These are phyloP conservation scores for Tetramorium parvispinum DNA, from an alignment of 1,140 invertebrate species.

Conservation along the genomic window DNA sequence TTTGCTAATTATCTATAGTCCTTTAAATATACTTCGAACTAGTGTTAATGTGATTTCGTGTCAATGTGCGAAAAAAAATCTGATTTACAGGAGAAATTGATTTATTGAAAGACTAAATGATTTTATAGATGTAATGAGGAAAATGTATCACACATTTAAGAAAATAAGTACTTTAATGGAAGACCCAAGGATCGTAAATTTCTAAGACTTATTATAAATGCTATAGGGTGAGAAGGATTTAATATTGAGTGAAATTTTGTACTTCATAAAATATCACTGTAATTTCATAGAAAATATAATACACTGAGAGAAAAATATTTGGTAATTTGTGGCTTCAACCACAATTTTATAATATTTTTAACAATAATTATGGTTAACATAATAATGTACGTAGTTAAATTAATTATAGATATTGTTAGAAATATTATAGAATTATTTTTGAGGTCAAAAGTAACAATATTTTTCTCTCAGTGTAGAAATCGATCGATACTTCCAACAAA, in stretches of 20 bases:
- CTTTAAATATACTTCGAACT: not conserved
- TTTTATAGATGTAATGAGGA: not conserved
- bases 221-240: not conserved
- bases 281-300: not conserved
- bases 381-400: too few relatives aligned
- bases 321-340: too few relatives aligned
- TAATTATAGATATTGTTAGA: too few relatives aligned
- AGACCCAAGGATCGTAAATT: not conserved
- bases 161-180: not conserved
- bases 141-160: not conserved
- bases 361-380: too few relatives aligned
- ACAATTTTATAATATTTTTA: too few relatives aligned
- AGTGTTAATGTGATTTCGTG: not conserved
- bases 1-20: not conserved
- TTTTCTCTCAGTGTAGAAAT: not conserved
- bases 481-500: not conserved
- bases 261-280: not conserved
- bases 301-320: too few relatives aligned
- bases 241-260: not conserved
- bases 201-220: not conserved
- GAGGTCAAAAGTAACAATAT: too few relatives aligned
- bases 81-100: not conserved
- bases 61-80: too few relatives aligned
- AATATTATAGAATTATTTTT: too few relatives aligned
- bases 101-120: not conserved